phyloP scores from a whole-genome alignment of 2,888 invertebrate species.

The Watsonalla binaria region DNA sequence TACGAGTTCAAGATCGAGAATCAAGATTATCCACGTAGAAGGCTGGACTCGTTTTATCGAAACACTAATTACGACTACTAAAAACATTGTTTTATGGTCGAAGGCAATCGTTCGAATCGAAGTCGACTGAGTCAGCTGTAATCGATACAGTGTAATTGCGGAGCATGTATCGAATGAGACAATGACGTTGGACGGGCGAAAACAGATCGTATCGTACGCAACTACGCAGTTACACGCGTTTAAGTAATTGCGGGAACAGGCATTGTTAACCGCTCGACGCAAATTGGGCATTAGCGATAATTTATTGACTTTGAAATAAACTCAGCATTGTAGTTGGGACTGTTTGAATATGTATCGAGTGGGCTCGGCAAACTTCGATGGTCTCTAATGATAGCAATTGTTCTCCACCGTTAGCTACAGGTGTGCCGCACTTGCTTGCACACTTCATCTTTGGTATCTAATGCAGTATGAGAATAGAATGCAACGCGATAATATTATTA shows the following conservation, averaged over 20 bases:
- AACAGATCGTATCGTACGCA: conserved; percentile 68
- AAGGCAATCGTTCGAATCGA: conserved; percentile 62
- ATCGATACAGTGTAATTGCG: conserved; percentile 73
- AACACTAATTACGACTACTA: conserved; percentile 64
- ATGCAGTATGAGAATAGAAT: too few relatives aligned
- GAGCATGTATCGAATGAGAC: conserved; percentile 69
- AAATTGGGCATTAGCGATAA: conserved; percentile 78
- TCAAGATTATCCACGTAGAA: conserved; percentile 35
- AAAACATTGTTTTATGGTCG: conserved; percentile 66
- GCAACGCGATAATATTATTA: too few relatives aligned
- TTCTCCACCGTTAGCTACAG: conserved; percentile 71
- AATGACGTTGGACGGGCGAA: conserved; percentile 56
- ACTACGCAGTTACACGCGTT: conserved; percentile 71
- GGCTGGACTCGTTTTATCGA: conserved; percentile 48
- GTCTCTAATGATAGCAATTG: conserved; percentile 73
- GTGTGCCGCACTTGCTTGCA: conserved; percentile 36
- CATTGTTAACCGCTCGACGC: conserved; percentile 75
- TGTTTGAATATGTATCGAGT: conserved; percentile 73
- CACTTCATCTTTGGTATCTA: too few relatives aligned
- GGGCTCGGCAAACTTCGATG: conserved; percentile 56
- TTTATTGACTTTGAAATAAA: conserved; percentile 74
- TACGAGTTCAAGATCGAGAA: conserved; percentile 37
- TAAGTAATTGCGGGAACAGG: conserved; percentile 78
- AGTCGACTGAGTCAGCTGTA: conserved; percentile 65
- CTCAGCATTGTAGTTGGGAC: conserved; percentile 63